A percentile compares a stretch with the other conserved stretches of the same genome.
Conservation (phyloP, 2,797 vertebrate genomes). For the Rhynchonycteris naso region DNA sequence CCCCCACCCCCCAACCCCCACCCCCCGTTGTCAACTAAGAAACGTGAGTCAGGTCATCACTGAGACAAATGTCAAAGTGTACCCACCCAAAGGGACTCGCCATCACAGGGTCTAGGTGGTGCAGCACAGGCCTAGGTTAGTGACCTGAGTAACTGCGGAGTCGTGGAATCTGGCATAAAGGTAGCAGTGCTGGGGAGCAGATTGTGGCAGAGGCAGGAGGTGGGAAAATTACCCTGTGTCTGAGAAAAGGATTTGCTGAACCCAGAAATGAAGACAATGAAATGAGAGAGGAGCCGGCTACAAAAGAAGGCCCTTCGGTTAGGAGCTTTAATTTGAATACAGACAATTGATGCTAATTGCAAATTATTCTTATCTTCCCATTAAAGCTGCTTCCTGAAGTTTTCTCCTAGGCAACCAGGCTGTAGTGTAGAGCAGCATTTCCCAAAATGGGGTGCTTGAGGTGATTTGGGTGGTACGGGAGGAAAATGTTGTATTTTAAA, state of each 20-base stretch:
- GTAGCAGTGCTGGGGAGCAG: not conserved
- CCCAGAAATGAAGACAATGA: slow-evolving; percentile 47
- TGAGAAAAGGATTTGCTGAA: slow-evolving; percentile 39
- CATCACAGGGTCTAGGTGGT: not conserved
- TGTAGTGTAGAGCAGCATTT: slow-evolving; percentile 54
- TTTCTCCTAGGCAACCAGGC: slow-evolving; percentile 80
- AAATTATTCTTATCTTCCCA: slow-evolving; percentile 78
- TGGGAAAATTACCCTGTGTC: slow-evolving; percentile 17
- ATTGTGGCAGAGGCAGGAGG: not conserved
- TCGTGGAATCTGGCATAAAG: not conserved
- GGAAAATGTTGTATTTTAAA: slow-evolving; percentile 48
- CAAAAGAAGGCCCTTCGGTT: slow-evolving; percentile 17
- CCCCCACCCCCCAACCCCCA: no score
- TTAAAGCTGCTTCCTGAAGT: slow-evolving; percentile 79
- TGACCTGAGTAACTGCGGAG: not conserved
- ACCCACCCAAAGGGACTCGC: not conserved
- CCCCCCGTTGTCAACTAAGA: not conserved
- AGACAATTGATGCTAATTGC: slow-evolving; percentile 82
- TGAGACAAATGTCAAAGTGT: not conserved
- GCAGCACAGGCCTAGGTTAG: not conserved
- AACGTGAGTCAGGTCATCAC: not conserved
- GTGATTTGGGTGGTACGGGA: slow-evolving; percentile 65
- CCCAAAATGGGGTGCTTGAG: slow-evolving; percentile 73
- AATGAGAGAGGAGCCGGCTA: slow-evolving; percentile 28
- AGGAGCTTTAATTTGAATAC: slow-evolving; percentile 74